Evolutionary conservation across 1,140 invertebrate genomes (phyloP).

Genomic region (Drosophila murphyi): DNA sequence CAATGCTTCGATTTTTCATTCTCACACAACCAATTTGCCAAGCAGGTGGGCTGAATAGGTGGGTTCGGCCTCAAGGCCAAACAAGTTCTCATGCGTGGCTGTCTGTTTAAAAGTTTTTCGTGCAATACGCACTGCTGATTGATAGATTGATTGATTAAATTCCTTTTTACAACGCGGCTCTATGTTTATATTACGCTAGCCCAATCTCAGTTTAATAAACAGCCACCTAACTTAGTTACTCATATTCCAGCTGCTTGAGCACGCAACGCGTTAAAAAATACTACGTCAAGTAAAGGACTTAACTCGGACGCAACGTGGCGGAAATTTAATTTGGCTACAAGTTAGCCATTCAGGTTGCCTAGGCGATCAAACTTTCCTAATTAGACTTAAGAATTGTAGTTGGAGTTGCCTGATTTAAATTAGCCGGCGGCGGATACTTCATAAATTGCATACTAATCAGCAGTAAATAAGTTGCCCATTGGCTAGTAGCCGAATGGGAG

Average conservation of each 20-base stretch:
- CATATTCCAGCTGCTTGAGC: slow-evolving; percentile 48
- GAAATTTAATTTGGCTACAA: slow-evolving; percentile 44
- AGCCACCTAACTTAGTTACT: slow-evolving; percentile 6
- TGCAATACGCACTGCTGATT: slow-evolving; percentile 45
- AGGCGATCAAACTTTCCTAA: slow-evolving; percentile 65
- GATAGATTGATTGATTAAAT: slow-evolving; percentile 66
- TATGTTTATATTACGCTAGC: slow-evolving; percentile 15
- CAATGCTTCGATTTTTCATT: slow-evolving; percentile 36
- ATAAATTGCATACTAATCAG: slow-evolving; percentile 41
- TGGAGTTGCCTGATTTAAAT: slow-evolving; percentile 47
- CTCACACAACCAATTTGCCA: slow-evolving; percentile 36
- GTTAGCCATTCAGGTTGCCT: slow-evolving; percentile 37
- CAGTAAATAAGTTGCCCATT: not conserved
- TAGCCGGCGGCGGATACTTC: slow-evolving; percentile 25
- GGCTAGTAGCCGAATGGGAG: not conserved
- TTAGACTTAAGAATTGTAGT: slow-evolving; percentile 39
- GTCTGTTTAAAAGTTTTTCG: slow-evolving; percentile 24
- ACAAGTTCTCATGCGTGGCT: slow-evolving; percentile 10
- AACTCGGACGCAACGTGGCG: slow-evolving; percentile 15
- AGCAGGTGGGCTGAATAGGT: not conserved
- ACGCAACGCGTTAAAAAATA: slow-evolving; percentile 40
- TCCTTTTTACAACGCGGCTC: slow-evolving; percentile 36
- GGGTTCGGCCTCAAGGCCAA: slow-evolving; percentile 11
- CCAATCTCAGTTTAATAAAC: not conserved
- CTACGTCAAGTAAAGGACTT: not conserved